Conservation (phyloP, 2,113 vertebrate species). For the Alethe castanea region DNA sequence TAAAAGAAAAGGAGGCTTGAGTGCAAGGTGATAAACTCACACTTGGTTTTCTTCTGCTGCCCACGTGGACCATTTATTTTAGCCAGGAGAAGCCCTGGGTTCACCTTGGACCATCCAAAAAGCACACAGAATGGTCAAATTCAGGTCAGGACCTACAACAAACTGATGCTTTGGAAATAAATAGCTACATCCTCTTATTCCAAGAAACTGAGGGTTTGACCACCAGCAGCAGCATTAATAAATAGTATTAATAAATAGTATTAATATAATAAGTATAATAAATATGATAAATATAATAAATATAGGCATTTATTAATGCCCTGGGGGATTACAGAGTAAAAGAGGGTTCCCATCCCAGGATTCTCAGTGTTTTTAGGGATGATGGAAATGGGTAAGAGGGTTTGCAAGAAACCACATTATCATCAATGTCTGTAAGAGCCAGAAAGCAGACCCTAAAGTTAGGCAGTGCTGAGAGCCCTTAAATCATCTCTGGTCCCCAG, state of each 20-base stretch:
- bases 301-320: not conserved
- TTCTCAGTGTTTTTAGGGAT: rapidly evolving
- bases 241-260: not conserved
- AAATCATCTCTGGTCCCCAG: not conserved
- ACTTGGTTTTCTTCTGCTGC: not conserved
- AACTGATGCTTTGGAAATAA: not conserved
- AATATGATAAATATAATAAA: not conserved
- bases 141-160: not conserved
- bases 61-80: not conserved
- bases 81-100: not conserved
- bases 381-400: not conserved
- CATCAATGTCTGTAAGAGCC: not conserved
- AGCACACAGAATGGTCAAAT: not conserved
- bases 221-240: not conserved
- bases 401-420: not conserved
- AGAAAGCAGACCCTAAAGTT: not conserved
- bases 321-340: not conserved
- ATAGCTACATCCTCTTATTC: not conserved
- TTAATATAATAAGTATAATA: not conserved
- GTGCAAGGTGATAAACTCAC: not conserved
- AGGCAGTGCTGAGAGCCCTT: not conserved
- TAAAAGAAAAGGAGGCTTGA: not conserved
- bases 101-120: not conserved
- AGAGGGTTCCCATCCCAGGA: not conserved
- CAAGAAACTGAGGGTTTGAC: rapidly evolving